Evolutionary conservation across 2,888 invertebrate genomes (phyloP), one percentile per base, ranked within the genome.

Genomic region (Priocnemis perturbator): DNA sequence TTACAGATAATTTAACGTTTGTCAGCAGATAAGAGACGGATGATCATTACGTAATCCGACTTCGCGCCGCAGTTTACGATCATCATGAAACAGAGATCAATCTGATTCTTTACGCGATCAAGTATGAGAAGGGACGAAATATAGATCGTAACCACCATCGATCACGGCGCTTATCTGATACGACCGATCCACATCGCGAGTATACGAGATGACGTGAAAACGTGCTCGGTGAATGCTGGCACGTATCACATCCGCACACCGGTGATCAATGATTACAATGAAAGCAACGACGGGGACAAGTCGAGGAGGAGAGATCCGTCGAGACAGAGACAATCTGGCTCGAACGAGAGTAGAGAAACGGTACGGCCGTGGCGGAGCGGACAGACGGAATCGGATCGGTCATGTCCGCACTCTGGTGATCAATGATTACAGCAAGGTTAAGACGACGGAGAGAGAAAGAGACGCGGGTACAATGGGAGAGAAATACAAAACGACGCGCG

Each of bases 381-480:
- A 74, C 57, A 50, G 72, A 62, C 73, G 66, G 71, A 77, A 77
- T 78, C 78, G 72, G 73, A 50, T 65, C 17, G 65, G 50, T 52
- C 63, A 50, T 66, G 37, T 37, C 37, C 37, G 37, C 37, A 37
- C 37, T 37, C 37, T 9, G 7, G 37, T 37, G 37, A 37, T 37
- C 37, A 37, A 37, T 11, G 37, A 37, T 37, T 37, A 37, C 37
- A 37, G 11, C 11, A 3, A 26, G 26, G 7, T 11, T 37, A 37
- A 37, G 37, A 1, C 4, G 37, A 37, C 14, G 37, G 14, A n/a
- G n/a, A n/a, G n/a, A n/a, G n/a, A n/a, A 37, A 11, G 37, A 37
- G 7, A 26, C 37, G n/a, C n/a, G n/a, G n/a, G n/a, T 11, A 37
- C 11, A 37, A 37, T 37, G 37, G 26, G 3, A n/a, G n/a, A n/a